Base-by-base conservation (phyloP, 2,888 invertebrate genomes). In the Netelia melanura region DNA sequence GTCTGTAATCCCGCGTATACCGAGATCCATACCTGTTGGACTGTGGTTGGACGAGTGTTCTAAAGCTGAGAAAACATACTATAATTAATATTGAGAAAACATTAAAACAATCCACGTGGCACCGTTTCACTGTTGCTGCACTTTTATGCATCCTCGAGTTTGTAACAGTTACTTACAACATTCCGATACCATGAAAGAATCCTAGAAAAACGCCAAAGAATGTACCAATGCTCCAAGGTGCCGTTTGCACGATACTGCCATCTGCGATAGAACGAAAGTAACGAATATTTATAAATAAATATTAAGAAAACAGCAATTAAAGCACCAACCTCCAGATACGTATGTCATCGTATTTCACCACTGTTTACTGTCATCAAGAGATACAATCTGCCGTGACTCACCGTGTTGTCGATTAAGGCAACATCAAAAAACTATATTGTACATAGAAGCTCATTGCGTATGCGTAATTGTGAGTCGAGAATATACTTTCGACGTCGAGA, bases 161-260 rank as follows among this genome's bases (percentile, higher is more conserved):
- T 38, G 38, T 38, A 3, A 5, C 38, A 38, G 38, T 38, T 6
- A 38, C 91, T 90, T 81, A 91, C 91, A 91, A 91, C 90, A 91
- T 88, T 14, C 88, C 83, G 25, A 90, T 48, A 86, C 89, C 89
- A 52, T 85, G 88, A 77, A 91, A 86, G 44, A 91, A 81, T 43
- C 88, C 87, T 9, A 86, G 74, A 25, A 91, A 88, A 9, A 89
- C 77, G 25, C 87, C 83, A 3, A 88, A 86, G 8, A 91, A 23
- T 64, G 81, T 82, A 14, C 85, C 89, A 6, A 90, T 71, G 72
- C 86, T 78, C 86, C 89, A 90, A 0, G 91, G 90, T 10, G 80
- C 79, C 5, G 83, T 83, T 10, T 85, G 30, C 11, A 88, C 81
- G 14, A 91, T 68, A 9, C 72, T 75, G 67, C 91, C 91, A 74